Percentiles rank a stretch among this genome's conserved stretches.
Conservation (phyloP, 1,140 invertebrate species). For the Contarinia nasturtii region DNA sequence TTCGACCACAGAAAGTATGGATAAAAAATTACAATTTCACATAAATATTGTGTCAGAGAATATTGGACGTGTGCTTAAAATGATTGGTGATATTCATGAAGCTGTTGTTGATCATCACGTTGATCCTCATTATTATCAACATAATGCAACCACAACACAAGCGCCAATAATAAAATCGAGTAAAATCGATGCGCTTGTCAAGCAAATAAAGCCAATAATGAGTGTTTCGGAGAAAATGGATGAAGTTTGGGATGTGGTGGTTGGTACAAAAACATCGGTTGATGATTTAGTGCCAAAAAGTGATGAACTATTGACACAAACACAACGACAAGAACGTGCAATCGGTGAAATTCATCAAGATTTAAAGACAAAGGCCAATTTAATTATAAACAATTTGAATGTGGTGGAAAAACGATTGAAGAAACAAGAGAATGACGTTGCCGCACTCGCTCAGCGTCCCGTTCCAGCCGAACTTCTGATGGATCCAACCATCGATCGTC, state of each 20-base stretch:
- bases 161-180: constrained; percentile 35
- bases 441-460: constrained; percentile 39
- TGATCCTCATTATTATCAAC: constrained; percentile 26
- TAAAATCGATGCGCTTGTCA: constrained; percentile 56
- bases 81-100: constrained; percentile 61
- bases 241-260: constrained; percentile 72
- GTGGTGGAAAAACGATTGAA: constrained; percentile 65
- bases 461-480: constrained; percentile 49
- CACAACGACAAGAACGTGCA: constrained; percentile 65
- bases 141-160: constrained; percentile 30
- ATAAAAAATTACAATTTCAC: constrained; percentile 65
- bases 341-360: constrained; percentile 75
- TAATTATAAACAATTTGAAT: constrained; percentile 71
- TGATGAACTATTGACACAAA: constrained; percentile 65
- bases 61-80: constrained; percentile 49
- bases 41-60: constrained; percentile 66
- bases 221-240: constrained; percentile 78
- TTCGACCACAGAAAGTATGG: constrained; percentile 53
- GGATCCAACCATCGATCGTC: constrained; percentile 54
- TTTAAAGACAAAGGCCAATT: constrained; percentile 57
- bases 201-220: constrained; percentile 61
- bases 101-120: constrained; percentile 49
- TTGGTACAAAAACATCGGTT: constrained; percentile 67
- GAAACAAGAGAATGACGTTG: constrained; percentile 54
- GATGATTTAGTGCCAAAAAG: constrained; percentile 69